Evolutionary conservation across 2,113 vertebrate genomes (phyloP), one percentile per base, ranked within the genome.

Genomic region (Bungarus multicinctus): DNA sequence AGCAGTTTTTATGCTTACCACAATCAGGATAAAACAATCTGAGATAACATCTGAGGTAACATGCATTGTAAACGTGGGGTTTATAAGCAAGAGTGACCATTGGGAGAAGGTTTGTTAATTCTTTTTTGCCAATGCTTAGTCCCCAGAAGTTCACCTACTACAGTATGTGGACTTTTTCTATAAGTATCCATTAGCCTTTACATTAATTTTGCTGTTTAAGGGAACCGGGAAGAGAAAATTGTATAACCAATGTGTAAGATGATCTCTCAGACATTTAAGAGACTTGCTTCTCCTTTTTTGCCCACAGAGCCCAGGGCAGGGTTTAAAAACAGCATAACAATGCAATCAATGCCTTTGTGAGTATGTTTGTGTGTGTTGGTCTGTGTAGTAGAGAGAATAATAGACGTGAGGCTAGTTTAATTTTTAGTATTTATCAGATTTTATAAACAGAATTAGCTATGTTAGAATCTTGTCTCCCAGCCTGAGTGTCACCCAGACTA

Each of bases 1-100:
- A 43, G 54, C 23, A 27, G 0, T 43, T 57, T 57, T 89, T 89
- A 25, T 89, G 34, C 54, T 57, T 89, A 60, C 45, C 88, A 55
- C 0, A 0, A 34, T 0, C 1, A 69, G 92, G 55, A 0, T 85
- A 43, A 93, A 0, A 91, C 52, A 43, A 88, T 1, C 91, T 0
- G 34, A 54, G 91, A 90, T 1, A 50, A 50, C 93, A 23, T 27
- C 20, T 57, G 57, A 89, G 43, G 22, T 50, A 50, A 50, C 5
- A 47, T 47, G 47, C 23, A 3, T 20, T 47, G 47, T 52, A 30
- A 6, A 53, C 1, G 20, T 11, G n/a, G 53, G 3, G 22, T n/a
- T 55, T 55, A 34, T 25, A 57, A 7, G 23, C 10, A 89, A 57
- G 18, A 88, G 55, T 23, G 20, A 22, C 53, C 0, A 4, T 30